Base-by-base conservation (phyloP, 2,113 vertebrate genomes). In the Quiscalus mexicanus region DNA sequence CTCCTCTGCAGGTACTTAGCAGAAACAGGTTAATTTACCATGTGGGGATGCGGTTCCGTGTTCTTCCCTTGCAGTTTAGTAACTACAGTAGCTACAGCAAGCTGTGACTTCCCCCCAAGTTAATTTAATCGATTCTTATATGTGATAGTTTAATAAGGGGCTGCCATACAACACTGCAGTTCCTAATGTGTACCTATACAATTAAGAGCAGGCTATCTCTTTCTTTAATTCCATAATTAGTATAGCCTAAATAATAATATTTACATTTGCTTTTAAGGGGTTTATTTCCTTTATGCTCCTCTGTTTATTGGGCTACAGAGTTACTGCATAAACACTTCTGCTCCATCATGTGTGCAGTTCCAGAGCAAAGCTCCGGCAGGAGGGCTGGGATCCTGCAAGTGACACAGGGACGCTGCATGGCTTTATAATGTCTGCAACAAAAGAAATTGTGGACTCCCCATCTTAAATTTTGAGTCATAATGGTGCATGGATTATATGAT, bases 221-320 rank as follows among this genome's bases (percentile, higher is more conserved):
- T 42, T 82, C 67, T 83, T 86, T 64, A 76, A 80, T 64, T 95
- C 82, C 7, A 5, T 89, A 77, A 92, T 74, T 60, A 64, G 37
- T 42, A 12, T 25, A 80, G 25, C 12, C 44, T 59, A 69, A 93
- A 76, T 41, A 25, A 45, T 56, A 65, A n/a, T 62, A 76, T 68
- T 84, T 81, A 86, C 11, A 19, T 76, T 63, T 53, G 35, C 39
- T 85, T 87, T 92, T 31, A 81, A 78, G 50, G 30, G 12, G 15
- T 87, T 93, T 83, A 14, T 90, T 25, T 75, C 42, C 56, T 84
- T 45, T 78, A 0, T 68, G 55, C 27, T 63, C 11, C 18, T 20
- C 19, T 33, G 41, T 82, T 89, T 76, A 27, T 50, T 60, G 90
- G 30, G 44, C 52, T 64, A 4, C 20, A 39, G 80, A 87, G 49